Conservation (phyloP, 2,113 vertebrate species). For the Saguinus imperator region DNA sequence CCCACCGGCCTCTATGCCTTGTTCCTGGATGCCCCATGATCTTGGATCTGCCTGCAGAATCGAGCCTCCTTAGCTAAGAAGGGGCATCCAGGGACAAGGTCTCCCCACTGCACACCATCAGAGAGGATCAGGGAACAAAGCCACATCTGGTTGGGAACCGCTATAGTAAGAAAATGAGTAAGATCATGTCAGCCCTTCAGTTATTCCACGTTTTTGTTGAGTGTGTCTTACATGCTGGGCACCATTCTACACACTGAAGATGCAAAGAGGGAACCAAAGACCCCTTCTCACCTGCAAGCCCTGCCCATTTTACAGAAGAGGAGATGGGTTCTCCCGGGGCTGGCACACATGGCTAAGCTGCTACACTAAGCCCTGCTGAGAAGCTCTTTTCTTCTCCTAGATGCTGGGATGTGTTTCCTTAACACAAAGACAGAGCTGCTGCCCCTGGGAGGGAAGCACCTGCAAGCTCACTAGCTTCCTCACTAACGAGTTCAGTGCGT, state of each 20-base stretch:
- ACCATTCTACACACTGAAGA: too few relatives aligned
- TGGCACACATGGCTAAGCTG: accelerated
- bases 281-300: accelerated
- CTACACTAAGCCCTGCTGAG: accelerated
- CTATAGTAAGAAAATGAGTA: not conserved
- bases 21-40: too few relatives aligned
- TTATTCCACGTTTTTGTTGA: not conserved
- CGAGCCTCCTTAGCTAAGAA: not conserved
- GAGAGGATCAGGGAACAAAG: not conserved
- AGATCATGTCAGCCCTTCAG: not conserved
- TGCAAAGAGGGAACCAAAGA: not conserved
- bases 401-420: not conserved
- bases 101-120: not conserved
- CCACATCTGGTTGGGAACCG: not conserved
- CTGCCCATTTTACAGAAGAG: not conserved
- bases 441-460: not conserved
- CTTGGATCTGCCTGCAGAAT: too few relatives aligned
- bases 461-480: not conserved
- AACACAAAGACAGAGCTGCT: not conserved
- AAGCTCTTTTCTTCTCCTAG: not conserved
- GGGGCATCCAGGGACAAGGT: not conserved
- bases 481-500: not conserved
- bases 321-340: not conserved
- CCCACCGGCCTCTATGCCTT: not conserved
- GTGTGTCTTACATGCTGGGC: accelerated